Evolutionary conservation across 1,140 invertebrate species (phyloP), one percentile per base, ranked within the genome.

Genomic region (Drosophila sechellia): DNA sequence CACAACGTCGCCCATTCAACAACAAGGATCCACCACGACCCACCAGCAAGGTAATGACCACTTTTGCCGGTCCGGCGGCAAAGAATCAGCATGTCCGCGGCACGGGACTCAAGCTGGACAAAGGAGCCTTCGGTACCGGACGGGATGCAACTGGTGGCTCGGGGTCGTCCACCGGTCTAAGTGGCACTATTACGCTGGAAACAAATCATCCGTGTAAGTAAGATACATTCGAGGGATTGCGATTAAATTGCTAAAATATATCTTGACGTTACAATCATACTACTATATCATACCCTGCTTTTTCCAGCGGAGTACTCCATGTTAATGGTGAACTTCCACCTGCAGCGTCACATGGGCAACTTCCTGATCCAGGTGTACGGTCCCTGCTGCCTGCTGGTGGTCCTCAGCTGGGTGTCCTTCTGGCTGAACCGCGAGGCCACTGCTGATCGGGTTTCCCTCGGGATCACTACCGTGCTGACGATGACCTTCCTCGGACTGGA

Each of bases 381-480:
- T 1, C 97, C 97, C 1, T 98, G 97, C 79, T 95, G 90, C 34
- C 93, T 98, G 43, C 94, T 98, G 5, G 97, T 97, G 2, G 96
- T 97, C 5, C 93, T 98, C 0, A 97, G 96, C 0, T 98, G 97
- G 97, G 96, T 98, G 0, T 97, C 96, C 8, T 98, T 98, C 86
- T 98, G 96, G 96, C 94, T 98, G 37, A 97, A 98, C 91, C 92
- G 97, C 53, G 97, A 98, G 93, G 97, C 97, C 1, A 98, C 97
- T 0, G 96, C 96, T 0, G 97, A 98, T 92, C 93, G 97, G 73
- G 96, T 98, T 0, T 96, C 96, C 0, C 92, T 98, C 5, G 97
- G 97, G 27, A 96, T 97, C 12, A 98, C 96, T 5, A 97, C 96
- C 0, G 96, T 97, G 11, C 92, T 98, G 45, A 98, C 97, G 4